phyloP scores from a whole-genome alignment of 1,140 invertebrate species.

The Myzus persicae region DNA sequence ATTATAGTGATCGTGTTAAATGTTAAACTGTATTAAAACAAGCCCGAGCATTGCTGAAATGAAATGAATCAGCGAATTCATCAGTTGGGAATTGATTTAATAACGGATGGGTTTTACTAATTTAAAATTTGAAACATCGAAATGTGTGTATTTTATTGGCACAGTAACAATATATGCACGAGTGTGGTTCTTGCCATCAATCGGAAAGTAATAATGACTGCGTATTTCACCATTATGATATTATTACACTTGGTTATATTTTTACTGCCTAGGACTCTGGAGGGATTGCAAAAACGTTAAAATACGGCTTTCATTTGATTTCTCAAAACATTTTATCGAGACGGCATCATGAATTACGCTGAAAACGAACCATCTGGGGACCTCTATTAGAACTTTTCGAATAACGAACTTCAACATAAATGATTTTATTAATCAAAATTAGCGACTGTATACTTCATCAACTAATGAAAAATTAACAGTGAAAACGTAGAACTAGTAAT shows the following conservation, averaged over 20 bases:
- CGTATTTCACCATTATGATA: background rate
- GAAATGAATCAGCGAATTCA: slow-evolving; percentile 4
- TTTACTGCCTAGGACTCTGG: background rate
- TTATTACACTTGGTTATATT: background rate
- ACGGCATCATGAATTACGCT: slow-evolving; percentile 1
- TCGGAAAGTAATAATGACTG: background rate
- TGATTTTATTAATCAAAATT: slow-evolving; percentile 37
- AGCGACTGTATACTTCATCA: slow-evolving; percentile 3
- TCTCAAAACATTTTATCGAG: background rate
- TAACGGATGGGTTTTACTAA: slow-evolving; percentile 9
- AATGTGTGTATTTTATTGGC: background rate
- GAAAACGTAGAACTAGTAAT: background rate
- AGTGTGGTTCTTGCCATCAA: background rate
- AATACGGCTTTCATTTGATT: slow-evolving; percentile 1
- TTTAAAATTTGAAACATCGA: background rate
- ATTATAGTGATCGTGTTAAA: background rate
- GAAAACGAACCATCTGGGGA: background rate
- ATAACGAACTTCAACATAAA: background rate
- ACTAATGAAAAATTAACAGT: background rate
- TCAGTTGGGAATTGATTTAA: slow-evolving; percentile 12
- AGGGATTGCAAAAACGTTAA: background rate
- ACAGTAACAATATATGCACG: background rate
- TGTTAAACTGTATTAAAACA: background rate
- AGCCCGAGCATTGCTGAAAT: background rate
- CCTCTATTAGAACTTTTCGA: background rate